Percentiles rank a stretch among this genome's conserved stretches.
Evolutionary conservation across 2,888 invertebrate genomes (phyloP).

Genomic region (Eilema depressum): DNA sequence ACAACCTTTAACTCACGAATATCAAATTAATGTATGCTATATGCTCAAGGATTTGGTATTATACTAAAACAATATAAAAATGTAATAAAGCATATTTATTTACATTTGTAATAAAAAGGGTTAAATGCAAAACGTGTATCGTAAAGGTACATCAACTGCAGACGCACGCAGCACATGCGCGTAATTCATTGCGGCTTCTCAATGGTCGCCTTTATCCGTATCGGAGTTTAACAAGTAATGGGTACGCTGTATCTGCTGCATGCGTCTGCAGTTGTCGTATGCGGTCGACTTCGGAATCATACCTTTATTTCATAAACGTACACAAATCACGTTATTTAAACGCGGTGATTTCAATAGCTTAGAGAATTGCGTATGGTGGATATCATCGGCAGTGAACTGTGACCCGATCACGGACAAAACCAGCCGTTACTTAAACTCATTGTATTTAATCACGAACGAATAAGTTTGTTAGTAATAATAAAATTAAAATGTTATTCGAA

Average conservation of each 20-base stretch:
- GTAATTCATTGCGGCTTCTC: no score
- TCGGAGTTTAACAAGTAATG: no score
- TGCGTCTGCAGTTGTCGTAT: no score
- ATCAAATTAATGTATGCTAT: neutral
- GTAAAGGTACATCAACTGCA: no score
- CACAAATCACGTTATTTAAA: neutral
- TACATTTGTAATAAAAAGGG: conserved; percentile 1
- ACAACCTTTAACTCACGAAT: conserved; percentile 4
- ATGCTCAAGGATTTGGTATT: neutral
- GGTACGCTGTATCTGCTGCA: no score
- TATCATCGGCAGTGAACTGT: neutral
- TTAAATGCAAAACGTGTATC: neutral
- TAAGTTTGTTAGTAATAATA: conserved; percentile 12
- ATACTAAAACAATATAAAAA: neutral
- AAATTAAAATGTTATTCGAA: conserved; percentile 24
- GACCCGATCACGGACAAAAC: conserved; percentile 5
- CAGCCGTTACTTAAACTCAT: conserved; percentile 26
- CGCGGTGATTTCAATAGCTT: neutral
- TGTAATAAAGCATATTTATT: neutral
- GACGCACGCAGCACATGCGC: no score
- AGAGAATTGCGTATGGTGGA: neutral
- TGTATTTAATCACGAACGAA: conserved; percentile 29
- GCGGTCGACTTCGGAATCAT: no score
- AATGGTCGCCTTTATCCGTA: no score
- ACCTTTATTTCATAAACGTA: neutral